phyloP scores from a whole-genome alignment of 2,113 vertebrate genomes.

The Strix aluco region DNA sequence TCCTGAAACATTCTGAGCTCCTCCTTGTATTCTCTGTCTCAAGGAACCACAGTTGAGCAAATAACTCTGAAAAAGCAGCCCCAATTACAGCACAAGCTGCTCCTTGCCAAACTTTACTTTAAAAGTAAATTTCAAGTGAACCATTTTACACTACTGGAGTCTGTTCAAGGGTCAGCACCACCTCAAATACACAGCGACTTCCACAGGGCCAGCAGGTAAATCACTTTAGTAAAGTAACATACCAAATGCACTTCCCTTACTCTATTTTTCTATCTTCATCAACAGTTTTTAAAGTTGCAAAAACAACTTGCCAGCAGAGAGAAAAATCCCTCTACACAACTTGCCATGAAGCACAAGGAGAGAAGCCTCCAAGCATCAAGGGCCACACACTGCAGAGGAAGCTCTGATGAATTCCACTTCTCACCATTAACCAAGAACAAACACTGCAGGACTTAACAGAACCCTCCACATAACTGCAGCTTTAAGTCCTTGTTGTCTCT shows the following conservation, averaged over 20 bases:
- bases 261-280: background rate
- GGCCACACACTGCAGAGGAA: background rate
- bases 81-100: background rate
- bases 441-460: background rate
- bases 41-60: background rate
- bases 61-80: background rate
- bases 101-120: background rate
- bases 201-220: background rate
- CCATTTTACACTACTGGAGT: background rate
- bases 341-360: background rate
- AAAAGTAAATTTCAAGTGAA: background rate
- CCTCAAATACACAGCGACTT: background rate
- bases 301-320: background rate
- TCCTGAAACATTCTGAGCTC: background rate
- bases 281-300: background rate
- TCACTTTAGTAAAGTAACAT: background rate
- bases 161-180: background rate
- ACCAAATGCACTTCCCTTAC: background rate
- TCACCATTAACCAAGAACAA: background rate
- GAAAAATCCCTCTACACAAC: background rate
- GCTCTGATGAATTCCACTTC: background rate
- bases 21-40: rapidly evolving
- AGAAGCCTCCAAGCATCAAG: background rate
- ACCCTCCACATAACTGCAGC: background rate
- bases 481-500: background rate